Evolutionary conservation across 2,797 vertebrate species (phyloP).

Genomic region (Diceros bicornis): DNA sequence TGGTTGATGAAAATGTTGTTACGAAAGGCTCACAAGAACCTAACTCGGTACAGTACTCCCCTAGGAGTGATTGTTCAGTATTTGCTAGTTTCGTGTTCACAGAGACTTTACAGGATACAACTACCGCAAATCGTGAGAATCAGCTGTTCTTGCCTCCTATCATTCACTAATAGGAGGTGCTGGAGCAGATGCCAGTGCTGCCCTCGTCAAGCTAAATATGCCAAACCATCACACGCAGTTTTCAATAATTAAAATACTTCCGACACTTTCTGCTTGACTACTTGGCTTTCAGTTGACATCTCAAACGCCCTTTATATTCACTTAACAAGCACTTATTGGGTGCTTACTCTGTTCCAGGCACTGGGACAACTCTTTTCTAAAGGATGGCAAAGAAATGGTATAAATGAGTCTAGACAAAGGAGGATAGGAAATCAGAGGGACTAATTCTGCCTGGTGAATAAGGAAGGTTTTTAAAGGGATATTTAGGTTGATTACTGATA

Average conservation of each 20-base stretch:
- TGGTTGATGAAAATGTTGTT: background rate
- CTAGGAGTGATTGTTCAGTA: background rate
- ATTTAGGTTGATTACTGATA: background rate
- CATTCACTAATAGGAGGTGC: background rate
- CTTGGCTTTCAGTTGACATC: background rate
- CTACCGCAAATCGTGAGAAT: background rate
- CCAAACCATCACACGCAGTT: background rate
- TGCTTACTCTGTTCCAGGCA: background rate
- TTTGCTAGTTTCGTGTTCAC: background rate
- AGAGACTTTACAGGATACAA: background rate
- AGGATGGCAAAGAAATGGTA: background rate
- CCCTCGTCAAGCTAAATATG: background rate
- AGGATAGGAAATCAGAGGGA: conserved; percentile 10
- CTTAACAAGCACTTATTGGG: background rate
- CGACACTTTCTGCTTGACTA: background rate
- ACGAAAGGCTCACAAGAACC: background rate
- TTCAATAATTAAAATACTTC: background rate
- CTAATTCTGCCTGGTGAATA: background rate
- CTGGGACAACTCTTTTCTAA: background rate
- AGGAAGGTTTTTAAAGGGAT: conserved; percentile 2
- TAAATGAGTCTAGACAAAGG: conserved; percentile 43
- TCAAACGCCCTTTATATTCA: background rate
- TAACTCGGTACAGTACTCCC: background rate
- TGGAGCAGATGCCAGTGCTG: background rate
- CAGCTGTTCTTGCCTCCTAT: background rate